phyloP scores from a whole-genome alignment of 64 coral and sea anemone species.

The Actinia equina region DNA sequence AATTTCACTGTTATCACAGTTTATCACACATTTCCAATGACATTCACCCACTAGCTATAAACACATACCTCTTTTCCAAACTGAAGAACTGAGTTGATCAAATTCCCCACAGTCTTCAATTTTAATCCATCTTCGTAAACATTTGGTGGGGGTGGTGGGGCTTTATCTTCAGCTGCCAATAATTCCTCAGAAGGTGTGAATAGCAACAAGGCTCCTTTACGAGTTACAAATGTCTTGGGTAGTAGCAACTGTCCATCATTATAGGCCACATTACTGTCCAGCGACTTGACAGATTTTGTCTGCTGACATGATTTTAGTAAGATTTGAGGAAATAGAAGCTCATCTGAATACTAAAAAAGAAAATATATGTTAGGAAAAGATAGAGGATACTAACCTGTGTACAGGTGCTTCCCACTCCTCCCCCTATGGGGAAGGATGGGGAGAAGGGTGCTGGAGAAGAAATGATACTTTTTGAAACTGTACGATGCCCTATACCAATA shows the following conservation, averaged over 20 bases:
- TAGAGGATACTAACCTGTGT: no score
- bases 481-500: no score
- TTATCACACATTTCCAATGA: no score
- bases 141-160: slow-evolving; percentile 27
- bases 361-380: neutral
- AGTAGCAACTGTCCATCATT: slow-evolving; percentile 74
- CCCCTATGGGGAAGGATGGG: no score
- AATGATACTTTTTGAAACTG: no score
- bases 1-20: no score
- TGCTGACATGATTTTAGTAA: neutral
- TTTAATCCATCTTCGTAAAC: slow-evolving; percentile 71
- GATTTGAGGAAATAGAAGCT: slow-evolving; percentile 45
- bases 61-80: slow-evolving; percentile 83
- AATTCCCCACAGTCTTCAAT: slow-evolving; percentile 69
- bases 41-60: no score
- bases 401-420: no score
- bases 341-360: slow-evolving; percentile 25
- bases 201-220: slow-evolving; percentile 79
- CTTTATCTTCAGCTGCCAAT: slow-evolving; percentile 20
- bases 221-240: slow-evolving; percentile 85
- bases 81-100: slow-evolving; percentile 70
- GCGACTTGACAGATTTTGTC: slow-evolving; percentile 24
- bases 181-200: slow-evolving; percentile 84
- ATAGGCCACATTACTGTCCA: slow-evolving; percentile 24
- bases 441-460: no score